A percentile compares a stretch with the other conserved stretches of the same genome.
Conservation (phyloP, 2,888 invertebrate genomes). For the Yponomeuta plumbellus region DNA sequence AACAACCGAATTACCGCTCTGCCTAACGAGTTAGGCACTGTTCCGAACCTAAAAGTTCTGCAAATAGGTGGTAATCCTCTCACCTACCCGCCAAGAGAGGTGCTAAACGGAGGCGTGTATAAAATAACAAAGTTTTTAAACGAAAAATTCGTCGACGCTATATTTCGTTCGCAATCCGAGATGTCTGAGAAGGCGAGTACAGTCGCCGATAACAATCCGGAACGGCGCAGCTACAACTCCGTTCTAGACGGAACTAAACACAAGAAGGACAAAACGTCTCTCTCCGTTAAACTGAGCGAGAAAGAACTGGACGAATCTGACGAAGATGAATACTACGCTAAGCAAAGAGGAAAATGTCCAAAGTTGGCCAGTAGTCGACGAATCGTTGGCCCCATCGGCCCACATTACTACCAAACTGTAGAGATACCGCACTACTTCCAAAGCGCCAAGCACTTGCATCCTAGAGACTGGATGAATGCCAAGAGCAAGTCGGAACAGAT, state of each 20-base stretch:
- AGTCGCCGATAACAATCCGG: constrained; percentile 33
- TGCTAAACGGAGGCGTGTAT: constrained; percentile 70
- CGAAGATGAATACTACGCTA: constrained; percentile 39
- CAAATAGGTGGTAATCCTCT: constrained; percentile 79
- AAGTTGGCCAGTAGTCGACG: constrained; percentile 56
- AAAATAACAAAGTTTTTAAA: constrained; percentile 50
- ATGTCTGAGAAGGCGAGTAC: constrained; percentile 35
- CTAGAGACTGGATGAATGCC: constrained; percentile 26
- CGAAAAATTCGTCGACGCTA: constrained; percentile 46
- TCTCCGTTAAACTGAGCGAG: constrained; percentile 51
- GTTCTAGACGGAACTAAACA: constrained; percentile 41
- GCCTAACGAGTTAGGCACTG: constrained; percentile 79
- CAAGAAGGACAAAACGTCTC: constrained; percentile 32
- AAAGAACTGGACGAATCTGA: constrained; percentile 44
- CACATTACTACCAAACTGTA: background rate
- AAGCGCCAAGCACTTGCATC: constrained; percentile 58
- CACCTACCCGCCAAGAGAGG: constrained; percentile 70
- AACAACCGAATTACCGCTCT: constrained; percentile 77
- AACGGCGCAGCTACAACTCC: constrained; percentile 53
- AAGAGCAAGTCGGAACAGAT: constrained; percentile 35
- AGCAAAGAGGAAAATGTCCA: constrained; percentile 53
- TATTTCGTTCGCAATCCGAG: constrained; percentile 42
- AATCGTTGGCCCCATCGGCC: constrained; percentile 26
- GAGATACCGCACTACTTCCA: constrained; percentile 50
- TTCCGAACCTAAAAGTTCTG: constrained; percentile 76